Conservation (phyloP, 2,888 invertebrate genomes). For the Heliconius charithonia region DNA sequence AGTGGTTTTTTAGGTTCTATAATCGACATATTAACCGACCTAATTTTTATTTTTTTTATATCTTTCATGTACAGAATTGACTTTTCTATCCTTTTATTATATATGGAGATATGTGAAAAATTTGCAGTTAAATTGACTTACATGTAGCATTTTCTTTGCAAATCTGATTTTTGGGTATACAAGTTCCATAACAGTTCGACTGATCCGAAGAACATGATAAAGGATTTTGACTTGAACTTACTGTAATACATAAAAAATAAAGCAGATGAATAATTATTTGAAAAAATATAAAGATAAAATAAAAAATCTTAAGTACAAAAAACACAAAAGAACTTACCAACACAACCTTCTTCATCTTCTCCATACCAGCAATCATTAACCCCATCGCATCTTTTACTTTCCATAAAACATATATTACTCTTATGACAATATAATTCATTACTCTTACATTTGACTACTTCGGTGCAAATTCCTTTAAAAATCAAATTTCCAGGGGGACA, state of each 20-base stretch:
- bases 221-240: conserved; percentile 22
- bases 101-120: too few species aligned
- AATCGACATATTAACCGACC: too few species aligned
- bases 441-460: conserved; percentile 77
- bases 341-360: conserved; percentile 84
- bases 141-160: conserved; percentile 34
- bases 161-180: conserved; percentile 43
- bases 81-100: too few species aligned
- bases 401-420: conserved; percentile 74
- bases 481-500: conserved; percentile 88
- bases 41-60: too few species aligned
- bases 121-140: conserved; percentile 25
- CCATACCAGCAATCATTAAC: conserved; percentile 77
- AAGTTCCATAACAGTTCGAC: conserved; percentile 44
- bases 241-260: conserved; percentile 24
- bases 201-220: conserved; percentile 39
- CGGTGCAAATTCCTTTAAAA: conserved; percentile 81
- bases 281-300: too few species aligned
- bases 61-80: too few species aligned
- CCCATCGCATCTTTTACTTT: conserved; percentile 76
- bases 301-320: conserved; percentile 10
- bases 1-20: too few species aligned
- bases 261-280: background rate
- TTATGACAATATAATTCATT: conserved; percentile 73
- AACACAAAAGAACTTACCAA: conserved; percentile 56